phyloP scores from a whole-genome alignment of 2,888 invertebrate genomes.

The Erebia palarica region DNA sequence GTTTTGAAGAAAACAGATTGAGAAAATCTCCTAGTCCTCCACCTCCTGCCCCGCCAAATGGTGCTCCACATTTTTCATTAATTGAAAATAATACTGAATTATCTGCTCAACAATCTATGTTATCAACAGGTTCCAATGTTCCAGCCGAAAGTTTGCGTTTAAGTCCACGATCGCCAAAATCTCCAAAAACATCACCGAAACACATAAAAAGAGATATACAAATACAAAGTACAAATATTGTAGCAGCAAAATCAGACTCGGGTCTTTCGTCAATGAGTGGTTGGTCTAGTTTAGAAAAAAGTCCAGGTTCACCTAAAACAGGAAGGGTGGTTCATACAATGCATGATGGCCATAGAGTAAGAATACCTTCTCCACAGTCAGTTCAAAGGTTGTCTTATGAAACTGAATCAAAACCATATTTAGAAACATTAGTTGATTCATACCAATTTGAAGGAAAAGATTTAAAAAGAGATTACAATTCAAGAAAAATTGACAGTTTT shows the following conservation, averaged over 20 bases:
- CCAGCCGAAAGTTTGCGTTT: slow-evolving; percentile 79
- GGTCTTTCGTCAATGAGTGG: slow-evolving; percentile 94
- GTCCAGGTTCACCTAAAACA: slow-evolving; percentile 90
- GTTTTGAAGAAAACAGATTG: slow-evolving; percentile 75
- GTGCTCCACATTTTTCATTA: slow-evolving; percentile 74
- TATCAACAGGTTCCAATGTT: slow-evolving; percentile 58
- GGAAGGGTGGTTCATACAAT: slow-evolving; percentile 65
- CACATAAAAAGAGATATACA: slow-evolving; percentile 83
- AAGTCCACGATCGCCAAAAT: slow-evolving; percentile 88
- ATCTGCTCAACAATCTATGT: slow-evolving; percentile 58
- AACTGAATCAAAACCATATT: slow-evolving; percentile 72
- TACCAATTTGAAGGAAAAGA: slow-evolving; percentile 63
- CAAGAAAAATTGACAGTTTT: slow-evolving; percentile 55
- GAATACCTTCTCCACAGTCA: slow-evolving; percentile 68
- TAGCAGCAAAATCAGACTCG: slow-evolving; percentile 91
- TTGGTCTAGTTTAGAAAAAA: slow-evolving; percentile 92
- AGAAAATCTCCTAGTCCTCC: slow-evolving; percentile 87
- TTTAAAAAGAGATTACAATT: slow-evolving; percentile 62
- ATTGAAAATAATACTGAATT: slow-evolving; percentile 66
- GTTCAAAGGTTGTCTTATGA: slow-evolving; percentile 69
- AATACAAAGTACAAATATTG: slow-evolving; percentile 84
- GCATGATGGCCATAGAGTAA: slow-evolving; percentile 71
- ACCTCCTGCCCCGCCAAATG: slow-evolving; percentile 90
- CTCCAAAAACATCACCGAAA: slow-evolving; percentile 88
- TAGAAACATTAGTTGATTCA: slow-evolving; percentile 83